Conservation (phyloP, 2,888 invertebrate genomes). For the Lissocephala sabroskyi region DNA sequence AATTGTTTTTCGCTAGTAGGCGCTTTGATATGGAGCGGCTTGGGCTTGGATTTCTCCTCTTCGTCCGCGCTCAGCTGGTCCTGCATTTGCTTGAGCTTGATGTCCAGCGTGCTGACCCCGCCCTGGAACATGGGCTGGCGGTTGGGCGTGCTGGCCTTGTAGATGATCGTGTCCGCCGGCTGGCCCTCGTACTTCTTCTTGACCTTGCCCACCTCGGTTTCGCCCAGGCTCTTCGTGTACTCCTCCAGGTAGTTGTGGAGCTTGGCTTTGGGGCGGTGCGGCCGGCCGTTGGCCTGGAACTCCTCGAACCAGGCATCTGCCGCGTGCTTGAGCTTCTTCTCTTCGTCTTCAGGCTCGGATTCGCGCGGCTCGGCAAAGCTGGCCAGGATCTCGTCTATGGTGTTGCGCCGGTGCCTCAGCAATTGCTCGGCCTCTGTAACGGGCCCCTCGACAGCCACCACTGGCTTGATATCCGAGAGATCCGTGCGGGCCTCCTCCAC, state of each 20-base stretch:
- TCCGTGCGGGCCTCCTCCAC: constrained; percentile 35
- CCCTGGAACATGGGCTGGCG: not conserved
- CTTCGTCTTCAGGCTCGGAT: constrained; percentile 13
- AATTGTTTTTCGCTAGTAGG: too few relatives aligned
- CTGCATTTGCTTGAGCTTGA: constrained; percentile 24
- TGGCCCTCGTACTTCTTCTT: constrained; percentile 34
- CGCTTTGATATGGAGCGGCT: too few relatives aligned
- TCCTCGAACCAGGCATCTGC: constrained; percentile 54
- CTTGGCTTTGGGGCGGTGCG: not conserved
- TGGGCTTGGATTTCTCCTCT: not conserved
- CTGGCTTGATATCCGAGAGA: constrained; percentile 27
- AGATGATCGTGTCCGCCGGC: not conserved
- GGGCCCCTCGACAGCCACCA: too few relatives aligned
- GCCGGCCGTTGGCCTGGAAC: constrained; percentile 14
- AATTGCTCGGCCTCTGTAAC: too few relatives aligned
- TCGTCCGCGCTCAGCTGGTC: constrained; percentile 17
- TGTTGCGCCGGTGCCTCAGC: constrained; percentile 40
- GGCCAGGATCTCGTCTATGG: constrained; percentile 50
- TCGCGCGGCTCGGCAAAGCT: constrained; percentile 30
- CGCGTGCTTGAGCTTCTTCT: constrained; percentile 21
- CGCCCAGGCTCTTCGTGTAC: constrained; percentile 21
- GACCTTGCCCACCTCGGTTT: constrained; percentile 39
- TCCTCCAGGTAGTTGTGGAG: not conserved
- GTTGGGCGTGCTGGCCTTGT: constrained; percentile 2
- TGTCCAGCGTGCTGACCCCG: constrained; percentile 23